Evolutionary conservation across 92 coral and sea anemone genomes (phyloP), one percentile per base, ranked within the genome.

Genomic region (Porites cylindrica): DNA sequence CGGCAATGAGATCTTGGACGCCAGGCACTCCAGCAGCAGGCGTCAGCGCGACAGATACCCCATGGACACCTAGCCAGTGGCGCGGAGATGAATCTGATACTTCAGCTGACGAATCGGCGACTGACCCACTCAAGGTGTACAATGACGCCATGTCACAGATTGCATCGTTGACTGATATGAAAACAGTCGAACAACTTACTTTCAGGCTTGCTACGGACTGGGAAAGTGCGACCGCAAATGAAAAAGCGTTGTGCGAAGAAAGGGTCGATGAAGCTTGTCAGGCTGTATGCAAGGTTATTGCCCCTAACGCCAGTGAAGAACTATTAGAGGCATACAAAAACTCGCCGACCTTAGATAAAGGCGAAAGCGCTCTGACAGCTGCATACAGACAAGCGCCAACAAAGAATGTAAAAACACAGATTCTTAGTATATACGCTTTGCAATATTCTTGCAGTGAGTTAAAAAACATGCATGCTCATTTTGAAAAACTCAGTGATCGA

Each of bases 31-130:
- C 77, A 77, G 72, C 88, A 23, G 75, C 67, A 53, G 17, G 56
- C 21, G n/a, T 9, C 24, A 67, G 65, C 21, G 63, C 53, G 52
- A 21, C 21, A 21, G 91, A 88, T 70, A 58, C 84, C 5, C 38
- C 47, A 52, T 86, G 90, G 88, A 86, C 93, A 17, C 90, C 90
- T 32, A 87, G 87, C 52, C 72, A 80, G 86, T 79, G 86, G 93
- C 82, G 79, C 66, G 51, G 74, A 16, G 23, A 32, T 14, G 87
- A 76, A 32, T 66, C 70, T 43, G 69, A 77, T 14, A 16, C 2
- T 20, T 54, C 68, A 20, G 58, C 62, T 76, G 77, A 65, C 16
- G 82, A 85, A 26, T 21, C 75, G 58, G 89, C 43, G 52, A 23
- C 38, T 9, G 77, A 81, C 67, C 67, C 84, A 2, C 6, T 80